These are phyloP conservation scores for Aurelia aurita DNA, from an alignment of 30 jellyfish, hydroid and myxozoan species.

Conservation along the genomic window DNA sequence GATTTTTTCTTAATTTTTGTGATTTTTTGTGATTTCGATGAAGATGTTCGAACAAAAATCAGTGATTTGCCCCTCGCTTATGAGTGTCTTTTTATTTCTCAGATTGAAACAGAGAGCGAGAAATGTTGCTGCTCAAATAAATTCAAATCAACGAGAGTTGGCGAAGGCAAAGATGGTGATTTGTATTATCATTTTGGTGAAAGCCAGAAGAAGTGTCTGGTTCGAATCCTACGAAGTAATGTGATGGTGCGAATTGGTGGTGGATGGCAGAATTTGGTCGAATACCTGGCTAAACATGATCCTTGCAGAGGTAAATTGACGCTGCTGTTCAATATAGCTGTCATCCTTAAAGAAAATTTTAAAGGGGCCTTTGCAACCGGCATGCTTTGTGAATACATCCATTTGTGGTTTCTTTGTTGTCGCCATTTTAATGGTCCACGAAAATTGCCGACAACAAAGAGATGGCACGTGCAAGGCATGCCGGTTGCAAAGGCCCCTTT, in stretches of 20 bases:
- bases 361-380: too few species aligned
- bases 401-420: too few species aligned
- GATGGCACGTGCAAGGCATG: too few species aligned
- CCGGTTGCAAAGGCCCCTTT: too few species aligned
- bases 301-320: constrained; percentile 92
- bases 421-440: too few species aligned
- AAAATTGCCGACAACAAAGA: too few species aligned
- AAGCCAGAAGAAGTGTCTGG: constrained; percentile 82
- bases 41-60: too few species aligned
- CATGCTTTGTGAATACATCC: too few species aligned
- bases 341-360: background rate
- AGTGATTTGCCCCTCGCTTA: too few species aligned
- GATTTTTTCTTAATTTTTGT: too few species aligned
- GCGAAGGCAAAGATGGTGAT: constrained; percentile 81
- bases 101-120: constrained; percentile 77
- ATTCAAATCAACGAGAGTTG: constrained; percentile 67
- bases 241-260: constrained; percentile 99
- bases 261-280: constrained; percentile 94
- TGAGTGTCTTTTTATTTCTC: background rate
- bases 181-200: constrained; percentile 85
- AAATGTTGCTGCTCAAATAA: constrained; percentile 82
- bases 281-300: constrained; percentile 84
- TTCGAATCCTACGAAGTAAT: constrained; percentile 83
- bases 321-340: background rate
- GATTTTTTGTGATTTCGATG: too few species aligned